Conservation (phyloP, 2,888 invertebrate species). For the Ormyrus rosae region DNA sequence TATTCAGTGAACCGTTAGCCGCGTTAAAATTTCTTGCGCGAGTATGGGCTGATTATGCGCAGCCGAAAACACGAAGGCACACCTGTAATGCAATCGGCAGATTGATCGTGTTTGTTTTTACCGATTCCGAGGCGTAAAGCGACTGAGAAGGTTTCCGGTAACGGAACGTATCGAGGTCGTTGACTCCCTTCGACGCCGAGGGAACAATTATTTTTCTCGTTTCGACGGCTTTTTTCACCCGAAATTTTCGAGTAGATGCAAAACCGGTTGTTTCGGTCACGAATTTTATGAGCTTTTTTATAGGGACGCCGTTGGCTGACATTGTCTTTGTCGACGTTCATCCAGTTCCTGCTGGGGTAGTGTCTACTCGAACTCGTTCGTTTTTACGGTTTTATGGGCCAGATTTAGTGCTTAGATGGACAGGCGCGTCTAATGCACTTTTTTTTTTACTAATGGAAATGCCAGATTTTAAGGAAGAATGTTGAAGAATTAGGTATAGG, state of each 20-base stretch:
- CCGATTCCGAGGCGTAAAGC: not conserved
- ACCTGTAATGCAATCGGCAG: not conserved
- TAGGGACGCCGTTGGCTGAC: not conserved
- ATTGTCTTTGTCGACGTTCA: too few relatives aligned
- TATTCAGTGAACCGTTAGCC: too few relatives aligned
- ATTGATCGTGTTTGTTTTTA: not conserved
- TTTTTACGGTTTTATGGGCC: not conserved
- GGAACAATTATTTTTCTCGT: slow-evolving; percentile 8
- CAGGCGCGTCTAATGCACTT: not conserved
- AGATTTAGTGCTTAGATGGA: not conserved
- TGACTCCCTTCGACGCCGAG: slow-evolving; percentile 10
- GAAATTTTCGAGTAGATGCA: slow-evolving; percentile 12
- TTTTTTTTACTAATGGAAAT: not conserved
- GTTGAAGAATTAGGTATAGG: too few relatives aligned
- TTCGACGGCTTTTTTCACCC: not conserved
- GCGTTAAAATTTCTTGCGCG: too few relatives aligned
- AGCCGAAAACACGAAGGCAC: too few relatives aligned
- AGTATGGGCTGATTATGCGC: too few relatives aligned
- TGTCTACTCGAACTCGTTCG: not conserved
- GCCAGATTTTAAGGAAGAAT: not conserved
- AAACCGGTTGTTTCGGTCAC: slow-evolving; percentile 19
- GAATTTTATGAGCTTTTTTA: slow-evolving; percentile 17
- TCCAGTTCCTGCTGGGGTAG: not conserved
- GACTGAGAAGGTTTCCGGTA: slow-evolving; percentile 8
- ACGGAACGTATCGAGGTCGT: slow-evolving; percentile 20